Evolutionary conservation across 1,140 invertebrate species (phyloP).

Genomic region (Bombus vancouverensis): DNA sequence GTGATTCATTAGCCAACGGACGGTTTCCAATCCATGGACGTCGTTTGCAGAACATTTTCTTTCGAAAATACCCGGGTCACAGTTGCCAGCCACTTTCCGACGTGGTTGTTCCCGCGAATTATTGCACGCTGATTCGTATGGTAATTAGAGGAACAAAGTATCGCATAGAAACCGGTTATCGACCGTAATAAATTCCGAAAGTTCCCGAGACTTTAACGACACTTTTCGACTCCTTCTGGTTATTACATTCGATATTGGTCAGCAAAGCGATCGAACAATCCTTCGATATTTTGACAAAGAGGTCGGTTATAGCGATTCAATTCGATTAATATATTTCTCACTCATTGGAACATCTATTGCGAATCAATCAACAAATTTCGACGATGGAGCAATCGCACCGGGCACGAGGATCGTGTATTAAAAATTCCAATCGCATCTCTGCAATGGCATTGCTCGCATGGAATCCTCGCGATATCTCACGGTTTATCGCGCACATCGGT

Average conservation of each 20-base stretch:
- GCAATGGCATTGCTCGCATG: not conserved
- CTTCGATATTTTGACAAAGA: not conserved
- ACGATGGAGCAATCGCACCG: not conserved
- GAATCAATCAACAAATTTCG: not conserved
- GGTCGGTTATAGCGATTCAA: not conserved
- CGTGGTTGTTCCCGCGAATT: not conserved
- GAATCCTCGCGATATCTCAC: conserved; percentile 40
- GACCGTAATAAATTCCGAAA: not conserved
- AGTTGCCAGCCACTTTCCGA: not conserved
- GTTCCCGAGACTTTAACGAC: not conserved
- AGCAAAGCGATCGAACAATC: not conserved
- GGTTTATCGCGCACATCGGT: not conserved
- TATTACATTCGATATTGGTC: not conserved
- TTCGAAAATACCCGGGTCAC: not conserved
- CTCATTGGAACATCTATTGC: no score
- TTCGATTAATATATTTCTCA: not conserved
- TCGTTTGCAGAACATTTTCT: conserved; percentile 18
- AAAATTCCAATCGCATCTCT: conserved; percentile 25
- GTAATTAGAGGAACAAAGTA: conserved; percentile 4
- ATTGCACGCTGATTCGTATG: not conserved
- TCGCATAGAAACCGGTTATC: not conserved
- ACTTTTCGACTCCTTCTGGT: not conserved
- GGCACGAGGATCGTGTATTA: conserved; percentile 20
- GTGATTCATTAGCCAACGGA: conserved; percentile 37
- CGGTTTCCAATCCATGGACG: conserved; percentile 23